Conservation (phyloP, 2,113 vertebrate genomes). For the Peromyscus maniculatus region DNA sequence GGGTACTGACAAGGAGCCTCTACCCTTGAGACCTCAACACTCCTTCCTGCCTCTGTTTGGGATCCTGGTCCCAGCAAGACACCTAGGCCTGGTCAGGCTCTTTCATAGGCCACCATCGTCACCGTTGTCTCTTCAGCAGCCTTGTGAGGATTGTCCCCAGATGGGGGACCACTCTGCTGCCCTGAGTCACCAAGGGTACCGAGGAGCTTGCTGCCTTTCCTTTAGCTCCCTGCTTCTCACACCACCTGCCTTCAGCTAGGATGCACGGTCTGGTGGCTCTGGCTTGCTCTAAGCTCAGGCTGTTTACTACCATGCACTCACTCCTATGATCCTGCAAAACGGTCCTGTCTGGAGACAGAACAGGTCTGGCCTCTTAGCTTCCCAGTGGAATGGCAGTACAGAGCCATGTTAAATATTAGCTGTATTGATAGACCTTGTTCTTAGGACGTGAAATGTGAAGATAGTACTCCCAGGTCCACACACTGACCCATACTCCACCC, state of each 20-base stretch:
- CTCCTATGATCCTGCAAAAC: background rate
- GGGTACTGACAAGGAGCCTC: background rate
- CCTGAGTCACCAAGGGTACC: background rate
- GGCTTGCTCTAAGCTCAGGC: background rate
- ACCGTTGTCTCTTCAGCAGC: background rate
- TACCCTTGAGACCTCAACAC: no score
- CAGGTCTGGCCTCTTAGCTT: background rate
- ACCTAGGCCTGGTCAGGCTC: background rate
- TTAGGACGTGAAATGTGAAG: background rate
- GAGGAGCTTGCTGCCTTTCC: background rate
- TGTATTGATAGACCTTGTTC: background rate
- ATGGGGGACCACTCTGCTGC: background rate
- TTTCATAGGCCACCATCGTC: background rate
- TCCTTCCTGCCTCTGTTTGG: background rate
- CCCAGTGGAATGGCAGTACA: no score
- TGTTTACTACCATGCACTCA: background rate
- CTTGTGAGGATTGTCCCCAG: background rate
- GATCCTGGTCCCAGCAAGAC: background rate
- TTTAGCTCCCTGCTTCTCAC: background rate
- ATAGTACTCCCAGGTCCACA: background rate
- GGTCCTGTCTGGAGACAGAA: background rate
- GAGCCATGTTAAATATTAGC: background rate
- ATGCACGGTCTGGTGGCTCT: background rate
- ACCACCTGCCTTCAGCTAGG: background rate
- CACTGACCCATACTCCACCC: background rate